A percentile compares a stretch with the other conserved stretches of the same genome.
These are phyloP conservation scores for Theristicus caerulescens DNA, from an alignment of 2,113 vertebrate genomes.

Conservation along the genomic window DNA sequence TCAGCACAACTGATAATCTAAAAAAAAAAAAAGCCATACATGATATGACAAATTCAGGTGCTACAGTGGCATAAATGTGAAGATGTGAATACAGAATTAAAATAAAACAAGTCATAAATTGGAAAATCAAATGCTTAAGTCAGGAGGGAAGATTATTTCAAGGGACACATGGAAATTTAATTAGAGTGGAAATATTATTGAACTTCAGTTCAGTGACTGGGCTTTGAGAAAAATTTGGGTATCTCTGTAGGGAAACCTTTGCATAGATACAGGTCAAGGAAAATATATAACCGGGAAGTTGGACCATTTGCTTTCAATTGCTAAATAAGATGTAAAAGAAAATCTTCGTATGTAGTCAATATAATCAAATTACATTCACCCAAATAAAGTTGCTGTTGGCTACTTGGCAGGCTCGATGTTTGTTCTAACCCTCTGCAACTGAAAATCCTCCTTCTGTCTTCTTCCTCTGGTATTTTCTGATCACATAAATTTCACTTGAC, in stretches of 20 bases:
- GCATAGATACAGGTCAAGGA: background rate
- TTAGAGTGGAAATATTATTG: background rate
- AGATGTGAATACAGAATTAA: background rate
- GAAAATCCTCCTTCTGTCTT: background rate
- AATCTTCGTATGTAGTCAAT: fast-evolving
- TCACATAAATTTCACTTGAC: background rate
- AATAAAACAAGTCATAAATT: background rate
- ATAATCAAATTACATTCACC: background rate
- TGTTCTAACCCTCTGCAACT: background rate
- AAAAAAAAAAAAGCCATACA: too few relatives aligned
- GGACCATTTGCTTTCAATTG: background rate
- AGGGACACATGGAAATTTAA: background rate
- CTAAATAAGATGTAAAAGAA: background rate
- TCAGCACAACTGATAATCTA: background rate
- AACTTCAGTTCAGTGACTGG: background rate
- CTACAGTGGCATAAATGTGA: background rate
- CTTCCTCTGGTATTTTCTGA: background rate
- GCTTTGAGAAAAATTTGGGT: background rate
- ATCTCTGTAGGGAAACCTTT: background rate
- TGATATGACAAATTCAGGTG: background rate
- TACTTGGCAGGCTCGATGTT: background rate
- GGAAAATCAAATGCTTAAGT: background rate
- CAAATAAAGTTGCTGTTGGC: background rate
- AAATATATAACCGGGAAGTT: background rate
- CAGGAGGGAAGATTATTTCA: background rate